These are phyloP conservation scores for human (Homo sapiens) DNA, from an alignment of 2,113 vertebrate genomes.

Conservation along the genomic window GRCh38 chrX:55132001-55132500, in stretches of 20 bases:
- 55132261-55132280: not conserved
- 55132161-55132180: not conserved
- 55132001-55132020: not conserved
- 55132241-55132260: not conserved
- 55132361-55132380: not conserved
- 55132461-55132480: not conserved
- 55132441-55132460: not conserved
- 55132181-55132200: not conserved
- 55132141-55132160: not conserved
- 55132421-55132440: not conserved
- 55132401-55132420: not conserved
- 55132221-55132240: not conserved
- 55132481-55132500: not conserved
- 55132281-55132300: not conserved
- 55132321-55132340: not conserved
- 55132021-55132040: not conserved
- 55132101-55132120: not conserved
- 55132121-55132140: not conserved
- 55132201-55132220: not conserved
- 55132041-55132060: not conserved
- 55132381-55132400: not conserved
- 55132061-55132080: not conserved
- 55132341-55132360: not conserved
- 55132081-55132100: not conserved
- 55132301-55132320: not conserved